Conservation (phyloP, 2,113 vertebrate genomes). For the Pangasianodon gigas region DNA sequence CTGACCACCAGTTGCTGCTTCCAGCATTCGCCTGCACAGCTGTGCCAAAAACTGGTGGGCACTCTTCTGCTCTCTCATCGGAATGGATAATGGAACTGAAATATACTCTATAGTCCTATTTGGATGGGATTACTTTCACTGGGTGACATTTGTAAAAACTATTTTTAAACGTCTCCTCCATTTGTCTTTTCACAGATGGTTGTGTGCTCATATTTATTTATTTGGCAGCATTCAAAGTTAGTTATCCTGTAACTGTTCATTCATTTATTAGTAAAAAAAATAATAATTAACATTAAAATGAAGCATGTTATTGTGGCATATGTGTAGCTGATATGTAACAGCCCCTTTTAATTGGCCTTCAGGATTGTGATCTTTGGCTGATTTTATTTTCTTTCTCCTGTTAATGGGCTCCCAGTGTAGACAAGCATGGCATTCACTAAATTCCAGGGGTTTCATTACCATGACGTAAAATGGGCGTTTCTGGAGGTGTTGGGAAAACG, state of each 20-base stretch:
- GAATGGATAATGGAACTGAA: background rate
- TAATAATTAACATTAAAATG: background rate
- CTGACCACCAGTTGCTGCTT: conserved; percentile 43
- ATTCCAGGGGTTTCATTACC: too few relatives aligned
- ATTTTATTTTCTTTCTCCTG: background rate
- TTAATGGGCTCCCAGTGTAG: background rate
- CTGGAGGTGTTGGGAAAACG: too few relatives aligned
- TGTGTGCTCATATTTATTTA: background rate
- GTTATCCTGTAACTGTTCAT: background rate
- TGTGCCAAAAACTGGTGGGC: conserved; percentile 51
- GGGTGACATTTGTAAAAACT: background rate
- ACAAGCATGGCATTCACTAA: too few relatives aligned
- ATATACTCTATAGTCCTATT: background rate
- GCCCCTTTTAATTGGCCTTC: background rate
- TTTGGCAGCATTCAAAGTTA: background rate
- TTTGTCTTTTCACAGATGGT: background rate
- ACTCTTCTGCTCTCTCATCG: background rate
- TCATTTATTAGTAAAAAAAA: background rate
- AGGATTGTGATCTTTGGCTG: background rate
- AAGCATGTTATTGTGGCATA: background rate
- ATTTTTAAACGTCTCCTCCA: background rate
- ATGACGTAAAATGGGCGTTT: too few relatives aligned
- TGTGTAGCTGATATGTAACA: background rate
- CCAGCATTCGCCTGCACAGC: conserved; percentile 28
- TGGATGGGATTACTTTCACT: background rate